Evolutionary conservation across 1,140 invertebrate species (phyloP).

Genomic region (Octopus sinensis): DNA sequence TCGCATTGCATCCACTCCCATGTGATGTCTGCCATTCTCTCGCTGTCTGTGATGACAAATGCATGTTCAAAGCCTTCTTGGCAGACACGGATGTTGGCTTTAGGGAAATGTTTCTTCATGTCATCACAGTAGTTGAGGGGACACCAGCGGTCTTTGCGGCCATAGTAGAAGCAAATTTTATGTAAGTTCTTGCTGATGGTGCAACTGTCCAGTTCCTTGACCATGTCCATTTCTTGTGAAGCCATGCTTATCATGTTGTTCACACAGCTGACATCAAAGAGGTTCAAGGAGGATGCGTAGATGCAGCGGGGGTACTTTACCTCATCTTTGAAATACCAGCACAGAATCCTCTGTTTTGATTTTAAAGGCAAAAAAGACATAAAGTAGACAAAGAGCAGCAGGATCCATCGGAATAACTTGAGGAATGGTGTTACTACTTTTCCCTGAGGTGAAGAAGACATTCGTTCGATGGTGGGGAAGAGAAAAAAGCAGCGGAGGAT

Average conservation of each 20-base stretch:
- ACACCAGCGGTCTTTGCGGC: constrained; percentile 72
- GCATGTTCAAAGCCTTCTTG: constrained; percentile 69
- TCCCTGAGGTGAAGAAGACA: constrained; percentile 72
- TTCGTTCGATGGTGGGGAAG: constrained; percentile 79
- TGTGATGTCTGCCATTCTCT: constrained; percentile 63
- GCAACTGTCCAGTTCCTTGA: constrained; percentile 52
- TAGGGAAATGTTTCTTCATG: constrained; percentile 64
- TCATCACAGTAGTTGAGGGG: constrained; percentile 68
- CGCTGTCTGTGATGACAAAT: constrained; percentile 68
- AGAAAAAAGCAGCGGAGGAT: constrained; percentile 63
- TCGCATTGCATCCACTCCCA: constrained; percentile 34
- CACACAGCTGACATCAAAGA: constrained; percentile 51
- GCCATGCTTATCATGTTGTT: constrained; percentile 60
- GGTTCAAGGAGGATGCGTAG: constrained; percentile 43
- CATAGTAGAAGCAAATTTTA: constrained; percentile 74
- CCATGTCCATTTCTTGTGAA: constrained; percentile 55
- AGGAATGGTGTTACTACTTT: constrained; percentile 58
- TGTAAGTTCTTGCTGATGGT: constrained; percentile 47
- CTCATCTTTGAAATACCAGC: constrained; percentile 42
- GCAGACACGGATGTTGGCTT: constrained; percentile 67
- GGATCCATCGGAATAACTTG: constrained; percentile 60
- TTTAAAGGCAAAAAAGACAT: constrained; percentile 63
- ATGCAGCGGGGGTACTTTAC: constrained; percentile 47
- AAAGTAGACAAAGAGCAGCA: constrained; percentile 63
- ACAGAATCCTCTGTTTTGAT: constrained; percentile 42